Conservation (phyloP, 2,888 invertebrate genomes). For the Lasioglossum zephyrum region DNA sequence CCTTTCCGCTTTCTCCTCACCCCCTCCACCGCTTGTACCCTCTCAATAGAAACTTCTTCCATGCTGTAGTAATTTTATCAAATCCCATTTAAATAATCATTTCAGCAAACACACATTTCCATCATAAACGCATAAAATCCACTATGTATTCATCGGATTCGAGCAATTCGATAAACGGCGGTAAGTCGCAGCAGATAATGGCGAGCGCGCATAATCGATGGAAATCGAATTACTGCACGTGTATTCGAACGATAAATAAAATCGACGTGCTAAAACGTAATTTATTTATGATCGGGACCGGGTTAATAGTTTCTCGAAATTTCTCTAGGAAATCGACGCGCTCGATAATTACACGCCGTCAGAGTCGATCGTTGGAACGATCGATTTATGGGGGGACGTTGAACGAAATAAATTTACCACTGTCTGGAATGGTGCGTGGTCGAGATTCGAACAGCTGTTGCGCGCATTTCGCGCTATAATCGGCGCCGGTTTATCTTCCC, state of each 20-base stretch:
- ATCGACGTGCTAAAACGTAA: neutral
- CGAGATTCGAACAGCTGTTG: slow-evolving; percentile 42
- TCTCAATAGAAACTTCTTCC: too few species aligned
- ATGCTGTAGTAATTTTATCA: too few species aligned
- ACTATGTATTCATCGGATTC: neutral
- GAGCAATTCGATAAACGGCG: neutral
- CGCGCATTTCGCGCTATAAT: slow-evolving; percentile 10
- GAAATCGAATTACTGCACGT: neutral
- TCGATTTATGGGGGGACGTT: neutral
- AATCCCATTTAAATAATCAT: too few species aligned
- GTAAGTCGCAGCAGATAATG: neutral
- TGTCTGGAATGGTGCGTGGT: slow-evolving; percentile 19
- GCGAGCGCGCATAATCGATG: neutral
- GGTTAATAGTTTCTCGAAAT: neutral
- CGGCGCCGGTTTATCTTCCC: slow-evolving; percentile 51
- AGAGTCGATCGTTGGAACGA: neutral
- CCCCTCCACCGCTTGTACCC: too few species aligned
- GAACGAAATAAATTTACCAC: neutral
- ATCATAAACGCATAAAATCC: neutral
- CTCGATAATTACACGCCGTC: neutral
- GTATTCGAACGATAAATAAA: neutral
- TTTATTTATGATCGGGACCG: neutral
- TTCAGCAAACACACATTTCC: neutral
- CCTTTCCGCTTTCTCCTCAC: neutral
- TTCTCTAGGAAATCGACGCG: neutral